These are phyloP conservation scores for Ia io DNA, from an alignment of 2,113 vertebrate genomes.

Conservation along the genomic window DNA sequence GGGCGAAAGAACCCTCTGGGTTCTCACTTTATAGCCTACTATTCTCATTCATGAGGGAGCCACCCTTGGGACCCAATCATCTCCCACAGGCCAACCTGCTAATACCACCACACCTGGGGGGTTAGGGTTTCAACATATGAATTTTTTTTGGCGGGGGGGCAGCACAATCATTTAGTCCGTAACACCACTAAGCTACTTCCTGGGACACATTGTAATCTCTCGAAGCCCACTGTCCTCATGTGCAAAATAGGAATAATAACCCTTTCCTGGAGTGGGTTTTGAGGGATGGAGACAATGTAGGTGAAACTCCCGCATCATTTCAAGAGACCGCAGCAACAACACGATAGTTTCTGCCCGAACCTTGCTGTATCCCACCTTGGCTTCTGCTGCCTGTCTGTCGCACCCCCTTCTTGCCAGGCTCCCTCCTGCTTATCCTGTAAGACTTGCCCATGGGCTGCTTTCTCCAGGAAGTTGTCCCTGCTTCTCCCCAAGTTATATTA, in stretches of 20 bases:
- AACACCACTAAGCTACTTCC: background rate
- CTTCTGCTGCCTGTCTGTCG: background rate
- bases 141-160: background rate
- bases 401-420: background rate
- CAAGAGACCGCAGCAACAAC: background rate
- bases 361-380: background rate
- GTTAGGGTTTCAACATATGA: background rate
- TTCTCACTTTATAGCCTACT: background rate
- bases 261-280: background rate
- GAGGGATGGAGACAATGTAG: background rate
- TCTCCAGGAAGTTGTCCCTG: background rate
- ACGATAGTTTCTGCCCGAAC: background rate
- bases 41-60: background rate
- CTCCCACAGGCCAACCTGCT: background rate
- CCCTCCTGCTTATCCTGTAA: background rate
- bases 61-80: background rate
- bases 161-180: background rate
- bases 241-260: background rate
- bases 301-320: background rate
- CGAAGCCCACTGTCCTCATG: background rate
- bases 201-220: background rate
- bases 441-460: background rate
- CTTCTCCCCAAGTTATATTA: background rate
- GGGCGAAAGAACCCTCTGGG: background rate
- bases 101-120: background rate